Evolutionary conservation across 2,113 vertebrate genomes (phyloP), one percentile per base, ranked within the genome.

Genomic region (Patagioenas fasciata): DNA sequence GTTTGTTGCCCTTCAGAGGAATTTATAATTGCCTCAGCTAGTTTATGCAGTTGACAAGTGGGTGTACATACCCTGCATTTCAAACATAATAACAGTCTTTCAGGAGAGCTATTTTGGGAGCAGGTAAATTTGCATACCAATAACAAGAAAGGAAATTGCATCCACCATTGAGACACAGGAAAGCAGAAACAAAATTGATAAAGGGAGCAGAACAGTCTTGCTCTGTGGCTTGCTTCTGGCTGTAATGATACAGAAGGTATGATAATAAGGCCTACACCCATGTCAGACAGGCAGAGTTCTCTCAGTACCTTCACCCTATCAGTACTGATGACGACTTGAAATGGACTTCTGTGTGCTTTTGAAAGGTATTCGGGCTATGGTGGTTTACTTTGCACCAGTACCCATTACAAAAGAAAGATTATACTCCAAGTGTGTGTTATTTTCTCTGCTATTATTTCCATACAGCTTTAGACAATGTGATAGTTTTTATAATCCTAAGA

Each of bases 51-150:
- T 42, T 96, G 80, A 93, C 51, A 93, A 77, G 89, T 70, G 77
- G 88, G 53, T 85, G 71, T 90, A 44, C 83, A 61, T 42, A 82
- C 78, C 74, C 81, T 91, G 54, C 62, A 88, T 92, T 87, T 93
- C 86, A 83, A 97, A 85, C 67, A 80, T 73, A 97, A 85, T 87
- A 85, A 56, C 48, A 88, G 80, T 74, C 50, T 90, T 85, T 85
- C 80, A 91, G 51, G 31, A 95, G 78, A 95, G 74, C 56, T 93
- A 82, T 92, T 95, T 91, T 97, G n/a, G 54, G 74, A 91, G 60
- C 75, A 93, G 53, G 81, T 91, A 65, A 85, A 89, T 89, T 94
- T 96, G 91, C 74, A 96, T 91, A 96, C 69, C 84, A 77, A 91
- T 85, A 83, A 89, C 81, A 75, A 58, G 94, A 91, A 74, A 61